Evolutionary conservation across 2,888 invertebrate genomes (phyloP).

Genomic region (Perizoma flavofasciatum): DNA sequence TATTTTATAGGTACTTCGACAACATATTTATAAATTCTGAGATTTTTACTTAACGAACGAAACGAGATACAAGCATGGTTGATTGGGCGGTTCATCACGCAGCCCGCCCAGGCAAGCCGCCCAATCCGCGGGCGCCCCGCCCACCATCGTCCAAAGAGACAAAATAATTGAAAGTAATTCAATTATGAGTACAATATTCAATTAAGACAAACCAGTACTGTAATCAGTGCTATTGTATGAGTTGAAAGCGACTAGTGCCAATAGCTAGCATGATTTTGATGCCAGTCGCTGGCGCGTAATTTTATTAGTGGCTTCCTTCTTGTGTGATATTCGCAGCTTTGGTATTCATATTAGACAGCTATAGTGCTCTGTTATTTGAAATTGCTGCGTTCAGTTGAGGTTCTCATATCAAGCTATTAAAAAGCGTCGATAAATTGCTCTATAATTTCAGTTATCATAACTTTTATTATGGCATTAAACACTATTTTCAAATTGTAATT

Average conservation of each 20-base stretch:
- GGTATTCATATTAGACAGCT: constrained; percentile 15
- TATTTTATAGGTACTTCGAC: too few species aligned
- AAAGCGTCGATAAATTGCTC: too few species aligned
- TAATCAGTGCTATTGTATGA: constrained; percentile 69
- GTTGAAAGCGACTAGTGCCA: constrained; percentile 22
- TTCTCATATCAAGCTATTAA: too few species aligned
- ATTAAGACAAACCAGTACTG: constrained; percentile 58
- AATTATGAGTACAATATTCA: constrained; percentile 71
- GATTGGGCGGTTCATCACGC: constrained; percentile 63
- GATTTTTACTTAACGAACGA: constrained; percentile 20
- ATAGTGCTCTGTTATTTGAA: constrained; percentile 7
- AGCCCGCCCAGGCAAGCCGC: constrained; percentile 67
- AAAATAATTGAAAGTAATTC: constrained; percentile 76
- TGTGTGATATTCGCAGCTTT: constrained; percentile 11
- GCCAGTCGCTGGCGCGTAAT: constrained; percentile 14
- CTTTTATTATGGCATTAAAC: too few species aligned
- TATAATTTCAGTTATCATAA: too few species aligned
- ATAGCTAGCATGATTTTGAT: constrained; percentile 19
- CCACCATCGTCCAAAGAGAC: constrained; percentile 59
- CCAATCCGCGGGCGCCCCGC: constrained; percentile 64
- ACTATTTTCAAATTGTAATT: too few species aligned
- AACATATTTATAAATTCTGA: constrained; percentile 5
- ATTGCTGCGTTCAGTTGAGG: neutral
- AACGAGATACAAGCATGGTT: constrained; percentile 48
- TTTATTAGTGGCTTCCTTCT: constrained; percentile 15